Evolutionary conservation across 2,888 invertebrate species (phyloP), one percentile per base, ranked within the genome.

Genomic region (Pheosia gnoma): DNA sequence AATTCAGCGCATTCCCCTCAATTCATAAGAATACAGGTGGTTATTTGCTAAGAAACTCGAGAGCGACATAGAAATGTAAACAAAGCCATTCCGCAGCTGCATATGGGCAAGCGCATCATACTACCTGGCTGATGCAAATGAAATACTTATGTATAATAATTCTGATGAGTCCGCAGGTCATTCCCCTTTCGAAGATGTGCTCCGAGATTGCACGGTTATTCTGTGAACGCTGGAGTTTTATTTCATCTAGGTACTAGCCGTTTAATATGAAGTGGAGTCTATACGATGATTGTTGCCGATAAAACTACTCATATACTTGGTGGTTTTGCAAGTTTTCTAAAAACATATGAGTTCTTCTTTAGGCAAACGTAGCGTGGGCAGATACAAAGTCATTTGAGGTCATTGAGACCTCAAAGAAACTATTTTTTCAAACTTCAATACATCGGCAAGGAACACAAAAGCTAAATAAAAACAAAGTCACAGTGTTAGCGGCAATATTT

Each of bases 151-250:
- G 25, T 25, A 74, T 70, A 68, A 67, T 68, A 69, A 25, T 77
- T 79, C 74, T 80, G 79, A 83, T 83, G 80, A 83, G 72, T 81
- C 68, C 70, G 65, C 80, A 83, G 87, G 88, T 82, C 85, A 82
- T 88, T 89, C 82, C 85, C 88, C 88, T 86, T 74, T 10, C 5
- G 45, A n/a, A 47, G 47, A 47, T 47, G 3, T 11, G 47, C 47
- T 47, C 47, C n/a, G 47, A 47, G 47, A 47, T 47, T 47, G 47
- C n/a, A 6, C 25, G 25, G 25, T 25, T 13, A 25, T 51, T 51
- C 51, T 51, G 25, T 51, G 51, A 51, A n/a, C 49, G 7, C 8
- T 51, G 3, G 5, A 8, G 25, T 25, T 51, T 13, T 51, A 25
- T 59, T 66, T 63, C 39, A 59, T 52, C 11, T 13, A 13, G 13